Evolutionary conservation across 2,888 invertebrate species (phyloP).

Genomic region (Dastarcus helophoroides): DNA sequence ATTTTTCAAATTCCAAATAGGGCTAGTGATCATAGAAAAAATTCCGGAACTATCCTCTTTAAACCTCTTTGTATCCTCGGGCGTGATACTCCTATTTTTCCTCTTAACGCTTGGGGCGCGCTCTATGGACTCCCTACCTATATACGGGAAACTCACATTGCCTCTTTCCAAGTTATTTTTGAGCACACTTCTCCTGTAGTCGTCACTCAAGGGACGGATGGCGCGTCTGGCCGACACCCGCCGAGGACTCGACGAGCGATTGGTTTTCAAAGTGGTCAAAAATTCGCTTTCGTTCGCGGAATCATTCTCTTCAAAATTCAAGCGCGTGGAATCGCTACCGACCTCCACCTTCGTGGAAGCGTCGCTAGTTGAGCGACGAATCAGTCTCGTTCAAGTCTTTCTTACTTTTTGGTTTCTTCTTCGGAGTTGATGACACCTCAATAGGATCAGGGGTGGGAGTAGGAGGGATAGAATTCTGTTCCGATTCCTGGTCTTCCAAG

Average conservation of each 20-base stretch:
- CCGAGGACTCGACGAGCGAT: conserved; percentile 6
- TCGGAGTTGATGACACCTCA: too few relatives aligned
- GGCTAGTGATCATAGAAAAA: conserved; percentile 26
- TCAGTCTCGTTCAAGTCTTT: conserved; percentile 16
- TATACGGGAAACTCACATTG: conserved; percentile 15
- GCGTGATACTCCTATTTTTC: conserved; percentile 23
- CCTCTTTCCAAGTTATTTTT: conserved; percentile 17
- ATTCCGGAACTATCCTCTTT: conserved; percentile 19
- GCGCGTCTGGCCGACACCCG: conserved; percentile 19
- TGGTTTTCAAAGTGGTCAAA: conserved; percentile 11
- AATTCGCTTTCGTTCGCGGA: conserved; percentile 14
- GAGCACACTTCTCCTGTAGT: conserved; percentile 19
- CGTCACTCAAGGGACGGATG: conserved; percentile 20
- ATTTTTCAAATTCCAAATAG: conserved; percentile 23
- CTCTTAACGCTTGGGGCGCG: conserved; percentile 23
- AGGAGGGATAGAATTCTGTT: conserved; percentile 5
- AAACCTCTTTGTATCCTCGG: conserved; percentile 24
- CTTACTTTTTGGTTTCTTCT: conserved; percentile 5
- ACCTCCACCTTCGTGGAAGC: conserved; percentile 26
- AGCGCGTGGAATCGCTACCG: conserved; percentile 27
- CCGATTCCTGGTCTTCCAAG: neutral
- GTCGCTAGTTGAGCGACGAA: conserved; percentile 18
- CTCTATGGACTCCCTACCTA: conserved; percentile 16
- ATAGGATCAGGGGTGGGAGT: conserved; percentile 11
- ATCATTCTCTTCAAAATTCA: conserved; percentile 20